Percentiles rank a stretch among this genome's conserved stretches.
phyloP scores from a whole-genome alignment of 2,888 invertebrate species.

The Chydorus sphaericus region DNA sequence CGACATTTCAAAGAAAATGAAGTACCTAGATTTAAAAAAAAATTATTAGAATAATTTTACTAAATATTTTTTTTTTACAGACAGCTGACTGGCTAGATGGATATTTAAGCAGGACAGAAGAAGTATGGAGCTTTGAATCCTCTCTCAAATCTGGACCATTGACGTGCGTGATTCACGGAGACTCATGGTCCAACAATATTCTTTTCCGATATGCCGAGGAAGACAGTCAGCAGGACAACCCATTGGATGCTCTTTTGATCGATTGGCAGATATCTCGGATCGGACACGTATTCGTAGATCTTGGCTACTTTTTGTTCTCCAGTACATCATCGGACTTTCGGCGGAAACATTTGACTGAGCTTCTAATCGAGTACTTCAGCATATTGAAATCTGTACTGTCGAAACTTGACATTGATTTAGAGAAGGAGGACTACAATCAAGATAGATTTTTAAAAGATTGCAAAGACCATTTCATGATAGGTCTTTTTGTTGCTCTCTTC shows the following conservation, averaged over 20 bases:
- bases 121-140: not conserved
- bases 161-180: conserved; percentile 6
- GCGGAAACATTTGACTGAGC: conserved; percentile 4
- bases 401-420: conserved; percentile 6
- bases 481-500: not conserved
- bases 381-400: not conserved
- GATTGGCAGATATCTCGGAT: conserved; percentile 15
- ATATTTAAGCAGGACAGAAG: not conserved
- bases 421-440: not conserved
- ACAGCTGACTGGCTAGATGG: not conserved
- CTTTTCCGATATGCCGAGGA: not conserved
- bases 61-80: too few species aligned
- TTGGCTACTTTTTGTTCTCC: conserved; percentile 13
- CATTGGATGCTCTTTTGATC: not conserved
- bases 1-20: not conserved
- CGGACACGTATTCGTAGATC: conserved; percentile 8
- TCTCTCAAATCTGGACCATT: not conserved
- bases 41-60: too few species aligned
- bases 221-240: not conserved
- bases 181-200: conserved; percentile 9
- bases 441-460: not conserved
- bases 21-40: too few species aligned
- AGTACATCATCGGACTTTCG: conserved; percentile 13
- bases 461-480: not conserved
- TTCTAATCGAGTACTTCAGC: conserved; percentile 8